phyloP scores from a whole-genome alignment of 1,140 invertebrate species.

The Drosophila seguyi region DNA sequence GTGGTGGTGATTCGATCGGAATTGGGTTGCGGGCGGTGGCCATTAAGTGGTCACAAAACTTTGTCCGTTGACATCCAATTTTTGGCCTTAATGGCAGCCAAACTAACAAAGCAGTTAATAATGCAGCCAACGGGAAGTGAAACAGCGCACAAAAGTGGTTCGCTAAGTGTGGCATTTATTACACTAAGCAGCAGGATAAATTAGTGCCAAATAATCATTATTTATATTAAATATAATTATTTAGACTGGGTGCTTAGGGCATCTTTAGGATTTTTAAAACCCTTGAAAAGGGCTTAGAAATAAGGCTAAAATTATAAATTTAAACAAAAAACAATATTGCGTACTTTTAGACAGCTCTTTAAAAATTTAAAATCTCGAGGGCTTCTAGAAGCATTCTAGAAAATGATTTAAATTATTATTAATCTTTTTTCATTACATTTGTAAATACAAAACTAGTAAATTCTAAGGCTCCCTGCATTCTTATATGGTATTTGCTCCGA shows the following conservation, averaged over 20 bases:
- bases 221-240: no score
- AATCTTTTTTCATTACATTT: not conserved
- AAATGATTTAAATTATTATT: not conserved
- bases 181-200: constrained; percentile 5
- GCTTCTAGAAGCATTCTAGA: accelerated
- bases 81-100: constrained; percentile 46
- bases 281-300: no score
- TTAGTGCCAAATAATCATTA: not conserved
- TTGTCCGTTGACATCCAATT: constrained; percentile 58
- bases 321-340: no score
- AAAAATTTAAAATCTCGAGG: not conserved
- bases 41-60: constrained; percentile 71
- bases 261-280: no score
- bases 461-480: no score
- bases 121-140: constrained; percentile 37
- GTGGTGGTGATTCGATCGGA: not conserved
- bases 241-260: no score
- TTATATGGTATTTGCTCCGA: not conserved
- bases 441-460: not conserved
- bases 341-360: not conserved
- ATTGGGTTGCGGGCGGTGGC: constrained; percentile 13
- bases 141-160: constrained; percentile 36
- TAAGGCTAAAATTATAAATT: no score
- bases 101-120: constrained; percentile 53
- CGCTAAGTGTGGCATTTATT: constrained; percentile 18